Evolutionary conservation across 2,797 vertebrate genomes (phyloP), one percentile per base, ranked within the genome.

Genomic region (Tapera naevia): DNA sequence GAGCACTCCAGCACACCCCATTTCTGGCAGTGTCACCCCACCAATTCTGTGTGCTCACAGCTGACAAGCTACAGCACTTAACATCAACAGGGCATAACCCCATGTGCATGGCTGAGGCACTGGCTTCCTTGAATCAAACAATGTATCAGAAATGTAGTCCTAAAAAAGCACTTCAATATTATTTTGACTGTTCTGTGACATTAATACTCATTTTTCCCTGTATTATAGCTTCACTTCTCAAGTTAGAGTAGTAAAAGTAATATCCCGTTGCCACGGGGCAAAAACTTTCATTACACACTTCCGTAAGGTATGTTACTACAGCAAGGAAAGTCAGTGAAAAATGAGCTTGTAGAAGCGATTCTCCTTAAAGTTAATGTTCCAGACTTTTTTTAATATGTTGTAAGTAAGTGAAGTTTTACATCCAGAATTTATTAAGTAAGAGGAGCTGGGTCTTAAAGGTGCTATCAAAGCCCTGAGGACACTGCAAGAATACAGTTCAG

Each of bases 341-440:
- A 96, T 80, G 85, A 96, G 80, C 64, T 91, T 88, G 76, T 81
- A 76, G 93, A 95, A 86, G 43, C 7, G 51, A 88, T 62, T 79
- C n/a, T 12, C 12, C 17, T 96, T 95, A 92, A 94, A 97, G 92
- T 65, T 84, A 91, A 94, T 96, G 80, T 89, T 89, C 82, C 84
- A 64, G 94, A 84, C 25, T 64, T 88, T 79, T 83, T 92, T 74
- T 79, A 96, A 80, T 65, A 51, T 30, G 71, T 69, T 45, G 53
- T 24, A 72, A 58, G 76, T 76, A 89, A 72, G 74, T 62, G 43
- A 80, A 85, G 27, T 84, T 91, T 92, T 92, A 90, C 35, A 69
- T 48, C 16, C 56, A 80, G 43, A 85, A 93, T 87, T 94, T 92
- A 95, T 95, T 91, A 94, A 94, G 72, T 89, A 93, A 95, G 64